Conservation (phyloP, 92 coral and sea anemone species). For the Hydrozoanthus gracilis region DNA sequence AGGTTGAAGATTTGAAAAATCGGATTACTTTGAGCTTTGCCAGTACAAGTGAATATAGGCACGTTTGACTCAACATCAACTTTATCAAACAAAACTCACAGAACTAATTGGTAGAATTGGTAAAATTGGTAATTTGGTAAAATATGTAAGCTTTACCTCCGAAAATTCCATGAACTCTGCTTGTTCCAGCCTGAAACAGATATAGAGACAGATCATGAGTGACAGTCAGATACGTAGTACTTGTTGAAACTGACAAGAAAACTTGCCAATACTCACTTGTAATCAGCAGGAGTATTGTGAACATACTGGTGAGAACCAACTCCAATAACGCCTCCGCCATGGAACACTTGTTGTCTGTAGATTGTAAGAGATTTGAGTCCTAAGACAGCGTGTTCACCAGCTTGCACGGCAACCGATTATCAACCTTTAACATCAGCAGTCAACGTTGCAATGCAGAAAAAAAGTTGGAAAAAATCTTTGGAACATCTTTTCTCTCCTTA, state of each 20-base stretch:
- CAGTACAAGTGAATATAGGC: no score
- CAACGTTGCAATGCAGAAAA: neutral
- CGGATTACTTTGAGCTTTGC: no score
- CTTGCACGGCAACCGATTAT: neutral
- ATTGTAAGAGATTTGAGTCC: neutral
- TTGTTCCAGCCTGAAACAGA: slow-evolving; percentile 84
- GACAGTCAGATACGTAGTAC: neutral
- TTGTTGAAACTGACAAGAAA: neutral
- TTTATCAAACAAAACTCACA: no score
- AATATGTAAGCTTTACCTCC: slow-evolving; percentile 64
- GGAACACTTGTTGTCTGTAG: slow-evolving; percentile 85
- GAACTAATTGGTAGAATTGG: no score
- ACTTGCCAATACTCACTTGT: slow-evolving; percentile 59
- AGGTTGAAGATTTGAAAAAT: no score
- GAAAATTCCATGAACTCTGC: slow-evolving; percentile 97
- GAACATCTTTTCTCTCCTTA: no score
- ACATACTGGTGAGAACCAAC: slow-evolving; percentile 93
- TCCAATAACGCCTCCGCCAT: slow-evolving; percentile 91
- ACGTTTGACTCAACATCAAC: no score
- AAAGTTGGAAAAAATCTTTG: no score
- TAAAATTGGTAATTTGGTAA: no score
- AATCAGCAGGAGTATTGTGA: slow-evolving; percentile 98
- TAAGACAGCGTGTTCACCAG: neutral
- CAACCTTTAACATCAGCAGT: neutral
- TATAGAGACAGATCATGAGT: no score